phyloP scores from a whole-genome alignment of 2,888 invertebrate species.

The Teleogryllus oceanicus region DNA sequence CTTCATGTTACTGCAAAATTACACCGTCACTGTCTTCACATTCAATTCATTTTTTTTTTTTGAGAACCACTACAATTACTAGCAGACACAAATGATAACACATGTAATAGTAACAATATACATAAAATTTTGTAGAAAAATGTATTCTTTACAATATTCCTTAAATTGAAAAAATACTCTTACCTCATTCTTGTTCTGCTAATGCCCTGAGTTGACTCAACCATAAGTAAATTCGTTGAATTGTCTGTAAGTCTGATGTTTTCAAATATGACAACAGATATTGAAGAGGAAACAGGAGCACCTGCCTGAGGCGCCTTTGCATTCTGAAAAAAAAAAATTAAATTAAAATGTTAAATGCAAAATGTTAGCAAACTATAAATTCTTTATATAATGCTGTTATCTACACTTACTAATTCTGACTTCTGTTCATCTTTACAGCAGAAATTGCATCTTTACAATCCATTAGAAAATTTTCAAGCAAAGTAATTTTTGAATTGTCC shows the following conservation, averaged over 20 bases:
- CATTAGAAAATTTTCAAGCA: conserved; percentile 87
- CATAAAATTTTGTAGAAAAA: too few species aligned
- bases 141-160: too few species aligned
- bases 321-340: conserved; percentile 41
- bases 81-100: too few species aligned
- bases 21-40: too few species aligned
- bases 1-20: too few species aligned
- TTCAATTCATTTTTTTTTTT: too few species aligned
- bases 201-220: conserved; percentile 44
- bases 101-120: too few species aligned
- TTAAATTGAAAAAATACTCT: too few species aligned
- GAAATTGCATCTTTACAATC: conserved; percentile 93
- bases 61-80: too few species aligned
- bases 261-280: conserved; percentile 80
- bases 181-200: conserved; percentile 35
- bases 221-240: conserved; percentile 85
- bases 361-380: too few species aligned
- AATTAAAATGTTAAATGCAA: too few species aligned
- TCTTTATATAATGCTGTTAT: too few species aligned
- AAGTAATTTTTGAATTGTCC: conserved; percentile 64
- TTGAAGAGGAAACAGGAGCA: conserved; percentile 65
- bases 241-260: conserved; percentile 82
- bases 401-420: conserved; percentile 50
- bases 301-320: conserved; percentile 53
- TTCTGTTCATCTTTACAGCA: conserved; percentile 78